Evolutionary conservation across 92 coral and sea anemone genomes (phyloP).

Genomic region (Heliopora coerulea): DNA sequence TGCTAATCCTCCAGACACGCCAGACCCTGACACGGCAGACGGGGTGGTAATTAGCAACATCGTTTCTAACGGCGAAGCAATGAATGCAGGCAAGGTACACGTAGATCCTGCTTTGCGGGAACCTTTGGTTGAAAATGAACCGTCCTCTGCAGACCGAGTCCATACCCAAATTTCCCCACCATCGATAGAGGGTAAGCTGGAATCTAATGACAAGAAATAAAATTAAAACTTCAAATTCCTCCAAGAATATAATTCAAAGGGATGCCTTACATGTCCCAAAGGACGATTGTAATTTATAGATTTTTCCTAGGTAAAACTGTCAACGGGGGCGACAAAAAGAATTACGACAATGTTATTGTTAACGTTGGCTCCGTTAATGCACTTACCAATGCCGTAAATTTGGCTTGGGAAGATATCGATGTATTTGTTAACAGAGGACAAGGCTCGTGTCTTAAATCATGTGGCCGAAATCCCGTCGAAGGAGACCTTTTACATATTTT

Average conservation of each 20-base stretch:
- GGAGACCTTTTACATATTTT: conserved; percentile 77
- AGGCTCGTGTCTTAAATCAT: conserved; percentile 63
- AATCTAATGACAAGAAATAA: no score
- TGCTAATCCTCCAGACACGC: not conserved
- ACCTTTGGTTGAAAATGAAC: not conserved
- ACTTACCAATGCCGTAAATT: conserved; percentile 56
- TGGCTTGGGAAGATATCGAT: conserved; percentile 77
- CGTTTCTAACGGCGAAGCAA: not conserved
- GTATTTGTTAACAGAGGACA: conserved; percentile 70
- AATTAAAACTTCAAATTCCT: no score
- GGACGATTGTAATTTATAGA: no score
- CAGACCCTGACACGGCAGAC: not conserved
- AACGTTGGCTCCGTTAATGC: conserved; percentile 59
- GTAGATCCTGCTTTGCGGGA: no score
- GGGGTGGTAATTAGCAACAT: not conserved
- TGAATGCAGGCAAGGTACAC: not conserved
- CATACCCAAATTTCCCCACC: no score
- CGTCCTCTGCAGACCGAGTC: not conserved
- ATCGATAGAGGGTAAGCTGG: no score
- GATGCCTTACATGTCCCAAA: no score
- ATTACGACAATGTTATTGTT: conserved; percentile 53
- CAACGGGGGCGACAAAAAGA: conserved; percentile 30
- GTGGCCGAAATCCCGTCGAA: conserved; percentile 54
- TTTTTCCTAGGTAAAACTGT: not conserved
- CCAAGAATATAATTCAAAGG: no score